Conservation (phyloP, 2,113 vertebrate genomes). For the Fulmarus glacialis region DNA sequence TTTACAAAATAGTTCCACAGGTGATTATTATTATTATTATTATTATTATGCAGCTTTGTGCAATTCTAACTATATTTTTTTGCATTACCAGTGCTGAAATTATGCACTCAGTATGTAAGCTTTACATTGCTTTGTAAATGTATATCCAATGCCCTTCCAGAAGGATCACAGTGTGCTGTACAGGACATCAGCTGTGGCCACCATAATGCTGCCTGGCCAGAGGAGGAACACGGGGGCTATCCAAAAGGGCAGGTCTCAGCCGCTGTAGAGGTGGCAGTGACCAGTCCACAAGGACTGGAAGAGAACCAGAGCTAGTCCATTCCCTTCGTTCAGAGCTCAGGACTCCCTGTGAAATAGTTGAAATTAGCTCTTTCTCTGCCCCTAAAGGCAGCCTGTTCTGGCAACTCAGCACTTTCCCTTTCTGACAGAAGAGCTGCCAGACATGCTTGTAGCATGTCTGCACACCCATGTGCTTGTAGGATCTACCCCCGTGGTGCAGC, state of each 20-base stretch:
- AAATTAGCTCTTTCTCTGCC: neutral
- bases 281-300: neutral
- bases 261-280: fast-evolving
- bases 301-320: neutral
- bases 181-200: neutral
- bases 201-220: neutral
- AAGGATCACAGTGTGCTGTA: neutral
- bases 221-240: neutral
- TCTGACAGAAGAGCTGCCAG: neutral
- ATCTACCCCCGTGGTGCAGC: neutral
- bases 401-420: neutral
- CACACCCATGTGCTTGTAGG: too few relatives aligned
- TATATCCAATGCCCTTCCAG: neutral
- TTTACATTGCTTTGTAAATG: neutral
- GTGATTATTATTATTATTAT: neutral
- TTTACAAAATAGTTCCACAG: neutral
- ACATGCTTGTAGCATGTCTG: too few relatives aligned
- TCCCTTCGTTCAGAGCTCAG: neutral
- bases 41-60: neutral
- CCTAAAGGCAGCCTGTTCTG: neutral
- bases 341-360: neutral
- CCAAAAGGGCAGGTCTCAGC: neutral
- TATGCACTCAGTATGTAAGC: fast-evolving
- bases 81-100: neutral
- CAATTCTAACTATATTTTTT: neutral